Evolutionary conservation across 1,140 invertebrate species (phyloP).

Genomic region (Sycophila sp.): DNA sequence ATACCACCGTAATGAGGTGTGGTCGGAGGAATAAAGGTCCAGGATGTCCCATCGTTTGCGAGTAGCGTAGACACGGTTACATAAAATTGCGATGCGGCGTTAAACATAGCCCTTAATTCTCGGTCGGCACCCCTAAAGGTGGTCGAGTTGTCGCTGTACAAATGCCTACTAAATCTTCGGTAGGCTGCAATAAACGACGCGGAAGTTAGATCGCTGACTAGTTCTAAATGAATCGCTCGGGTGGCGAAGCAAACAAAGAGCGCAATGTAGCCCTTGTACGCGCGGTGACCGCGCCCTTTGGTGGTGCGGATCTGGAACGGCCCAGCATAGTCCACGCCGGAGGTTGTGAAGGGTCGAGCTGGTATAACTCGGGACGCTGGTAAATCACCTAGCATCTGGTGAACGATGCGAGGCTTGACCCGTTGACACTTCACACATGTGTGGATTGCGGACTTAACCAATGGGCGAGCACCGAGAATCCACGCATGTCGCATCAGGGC

Average conservation of each 20-base stretch:
- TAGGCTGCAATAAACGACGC: neutral
- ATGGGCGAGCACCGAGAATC: slow-evolving; percentile 27
- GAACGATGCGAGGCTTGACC: neutral
- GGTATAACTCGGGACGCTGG: neutral
- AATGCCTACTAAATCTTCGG: neutral
- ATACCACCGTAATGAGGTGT: neutral
- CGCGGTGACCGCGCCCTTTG: neutral
- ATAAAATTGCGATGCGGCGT: neutral
- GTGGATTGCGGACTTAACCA: neutral
- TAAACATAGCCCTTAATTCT: slow-evolving; percentile 10
- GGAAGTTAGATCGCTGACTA: neutral
- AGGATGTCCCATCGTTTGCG: neutral
- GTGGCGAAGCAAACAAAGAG: neutral
- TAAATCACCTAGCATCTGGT: no score
- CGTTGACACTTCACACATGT: neutral
- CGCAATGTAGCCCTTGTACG: neutral
- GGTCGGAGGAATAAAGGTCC: neutral
- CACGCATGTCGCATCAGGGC: neutral
- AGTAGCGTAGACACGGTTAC: neutral
- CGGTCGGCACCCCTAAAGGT: slow-evolving; percentile 27
- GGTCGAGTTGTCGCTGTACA: slow-evolving; percentile 32
- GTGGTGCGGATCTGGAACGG: neutral
- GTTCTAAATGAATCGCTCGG: neutral
- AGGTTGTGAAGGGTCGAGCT: neutral
- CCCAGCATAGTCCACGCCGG: neutral